Conservation (phyloP, 1,140 invertebrate genomes). For the Cecropterus lyciades region DNA sequence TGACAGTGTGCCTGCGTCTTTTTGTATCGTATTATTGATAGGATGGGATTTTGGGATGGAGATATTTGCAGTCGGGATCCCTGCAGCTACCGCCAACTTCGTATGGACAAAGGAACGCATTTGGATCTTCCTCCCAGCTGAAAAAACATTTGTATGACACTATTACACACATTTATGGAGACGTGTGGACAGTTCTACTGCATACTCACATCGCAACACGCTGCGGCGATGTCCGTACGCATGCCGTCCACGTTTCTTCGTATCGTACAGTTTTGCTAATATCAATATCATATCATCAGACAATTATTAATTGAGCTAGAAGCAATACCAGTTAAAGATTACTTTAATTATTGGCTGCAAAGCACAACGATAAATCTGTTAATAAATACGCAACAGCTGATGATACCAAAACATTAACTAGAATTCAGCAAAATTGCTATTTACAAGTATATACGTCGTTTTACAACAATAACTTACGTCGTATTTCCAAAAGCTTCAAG, state of each 20-base stretch:
- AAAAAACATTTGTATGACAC: constrained; percentile 58
- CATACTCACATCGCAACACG: constrained; percentile 70
- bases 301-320: constrained; percentile 16
- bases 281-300: constrained; percentile 13
- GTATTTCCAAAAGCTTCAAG: constrained; percentile 61
- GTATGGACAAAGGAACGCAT: constrained; percentile 80
- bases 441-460: constrained; percentile 16
- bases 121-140: constrained; percentile 78
- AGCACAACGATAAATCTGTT: constrained; percentile 1
- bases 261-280: constrained; percentile 25
- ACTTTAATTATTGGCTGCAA: constrained; percentile 8
- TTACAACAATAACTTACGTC: constrained; percentile 57
- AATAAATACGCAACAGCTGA: neutral
- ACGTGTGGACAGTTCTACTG: constrained; percentile 56
- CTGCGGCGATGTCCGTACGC: constrained; percentile 65
- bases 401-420: neutral
- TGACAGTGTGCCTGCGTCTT: constrained; percentile 41
- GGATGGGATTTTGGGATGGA: constrained; percentile 66
- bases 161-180: constrained; percentile 27
- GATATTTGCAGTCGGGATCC: constrained; percentile 79
- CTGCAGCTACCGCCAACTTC: constrained; percentile 80
- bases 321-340: constrained; percentile 10
- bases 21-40: constrained; percentile 55
- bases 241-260: constrained; percentile 58
- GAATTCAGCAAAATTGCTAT: neutral